These are phyloP conservation scores for Geothlypis trichas DNA, from an alignment of 2,113 vertebrate genomes.

Conservation along the genomic window DNA sequence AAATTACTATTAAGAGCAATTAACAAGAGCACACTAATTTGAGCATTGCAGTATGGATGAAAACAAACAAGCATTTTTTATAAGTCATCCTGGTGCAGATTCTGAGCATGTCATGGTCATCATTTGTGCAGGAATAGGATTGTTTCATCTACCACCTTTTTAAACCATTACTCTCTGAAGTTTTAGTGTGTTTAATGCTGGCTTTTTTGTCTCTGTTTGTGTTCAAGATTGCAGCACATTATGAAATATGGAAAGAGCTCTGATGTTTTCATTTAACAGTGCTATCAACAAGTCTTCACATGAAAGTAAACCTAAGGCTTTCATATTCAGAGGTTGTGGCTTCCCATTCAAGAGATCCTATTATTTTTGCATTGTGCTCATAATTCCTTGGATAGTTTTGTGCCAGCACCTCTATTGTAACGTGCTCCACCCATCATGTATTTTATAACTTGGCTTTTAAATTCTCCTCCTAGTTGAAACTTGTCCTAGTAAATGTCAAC, in stretches of 20 bases:
- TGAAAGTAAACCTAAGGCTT: constrained; percentile 3
- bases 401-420: constrained; percentile 18
- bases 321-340: background rate
- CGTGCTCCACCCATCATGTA: background rate
- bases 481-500: constrained; percentile 14
- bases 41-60: background rate
- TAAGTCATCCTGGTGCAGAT: background rate
- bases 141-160: background rate
- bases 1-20: background rate
- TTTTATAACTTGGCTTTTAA: background rate
- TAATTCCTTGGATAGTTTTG: background rate
- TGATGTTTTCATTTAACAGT: background rate
- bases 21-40: background rate
- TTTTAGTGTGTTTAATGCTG: background rate
- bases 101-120: background rate
- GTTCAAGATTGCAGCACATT: background rate
- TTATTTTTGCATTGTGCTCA: constrained; percentile 15
- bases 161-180: background rate
- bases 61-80: background rate
- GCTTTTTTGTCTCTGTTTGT: background rate
- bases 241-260: background rate
- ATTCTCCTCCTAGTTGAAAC: constrained; percentile 17
- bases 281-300: background rate
- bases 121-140: background rate
- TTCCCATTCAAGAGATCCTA: background rate